Percentiles rank a stretch among this genome's conserved stretches.
Evolutionary conservation across 2,797 vertebrate species (phyloP).

Genomic region (Rhabdomys pumilio): DNA sequence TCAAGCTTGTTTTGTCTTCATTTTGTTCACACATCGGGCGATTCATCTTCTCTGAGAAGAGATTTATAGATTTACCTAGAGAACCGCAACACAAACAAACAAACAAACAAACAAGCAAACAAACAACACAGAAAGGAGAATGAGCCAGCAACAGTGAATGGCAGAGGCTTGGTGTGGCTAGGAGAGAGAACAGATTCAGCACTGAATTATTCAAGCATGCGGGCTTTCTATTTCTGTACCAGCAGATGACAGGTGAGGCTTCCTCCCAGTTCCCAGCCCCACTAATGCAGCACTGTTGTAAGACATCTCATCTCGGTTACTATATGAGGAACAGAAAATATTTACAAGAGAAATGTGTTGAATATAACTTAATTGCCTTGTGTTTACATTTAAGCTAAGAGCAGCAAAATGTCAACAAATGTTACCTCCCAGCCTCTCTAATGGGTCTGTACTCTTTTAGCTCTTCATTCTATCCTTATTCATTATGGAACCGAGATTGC

Average conservation of each 20-base stretch:
- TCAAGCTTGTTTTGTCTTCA: slow-evolving; percentile 90
- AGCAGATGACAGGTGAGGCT: slow-evolving; percentile 85
- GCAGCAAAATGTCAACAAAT: slow-evolving; percentile 90
- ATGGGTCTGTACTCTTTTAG: slow-evolving; percentile 84
- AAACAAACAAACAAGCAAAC: slow-evolving; percentile 80
- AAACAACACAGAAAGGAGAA: slow-evolving; percentile 66
- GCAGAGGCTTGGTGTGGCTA: slow-evolving; percentile 57
- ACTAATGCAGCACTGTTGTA: slow-evolving; percentile 73
- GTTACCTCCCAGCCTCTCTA: slow-evolving; percentile 87
- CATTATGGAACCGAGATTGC: slow-evolving; percentile 78
- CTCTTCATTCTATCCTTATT: slow-evolving; percentile 85
- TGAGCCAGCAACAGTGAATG: slow-evolving; percentile 3
- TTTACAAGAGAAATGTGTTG: slow-evolving; percentile 89
- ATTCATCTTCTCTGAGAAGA: slow-evolving; percentile 87
- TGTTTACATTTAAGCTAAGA: slow-evolving; percentile 90
- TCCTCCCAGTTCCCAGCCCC: not conserved
- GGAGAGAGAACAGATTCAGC: slow-evolving; percentile 84
- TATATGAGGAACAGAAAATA: slow-evolving; percentile 88
- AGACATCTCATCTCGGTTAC: slow-evolving; percentile 87
- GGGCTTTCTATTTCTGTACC: slow-evolving; percentile 81
- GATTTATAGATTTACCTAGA: slow-evolving; percentile 90
- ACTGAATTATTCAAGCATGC: slow-evolving; percentile 85
- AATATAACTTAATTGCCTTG: slow-evolving; percentile 90
- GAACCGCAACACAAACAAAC: slow-evolving; percentile 78
- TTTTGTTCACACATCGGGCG: slow-evolving; percentile 88